phyloP scores from a whole-genome alignment of 2,888 invertebrate species.

The Drosophila paramelanica region DNA sequence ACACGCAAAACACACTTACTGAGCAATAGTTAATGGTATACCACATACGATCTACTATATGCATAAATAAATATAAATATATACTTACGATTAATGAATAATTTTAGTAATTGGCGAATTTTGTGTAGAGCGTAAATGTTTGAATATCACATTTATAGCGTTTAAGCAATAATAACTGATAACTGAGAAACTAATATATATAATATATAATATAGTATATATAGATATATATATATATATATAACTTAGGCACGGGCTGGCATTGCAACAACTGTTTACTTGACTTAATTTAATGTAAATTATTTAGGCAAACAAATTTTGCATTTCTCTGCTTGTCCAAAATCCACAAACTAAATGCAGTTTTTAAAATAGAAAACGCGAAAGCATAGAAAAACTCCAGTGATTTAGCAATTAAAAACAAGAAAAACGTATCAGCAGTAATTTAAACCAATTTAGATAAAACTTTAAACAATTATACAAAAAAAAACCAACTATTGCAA shows the following conservation, averaged over 20 bases:
- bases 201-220: neutral
- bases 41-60: constrained; percentile 49
- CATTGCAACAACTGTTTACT: constrained; percentile 52
- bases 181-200: constrained; percentile 52
- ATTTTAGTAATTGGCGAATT: constrained; percentile 80
- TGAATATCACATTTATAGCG: constrained; percentile 75
- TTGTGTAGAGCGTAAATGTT: constrained; percentile 71
- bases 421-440: constrained; percentile 65
- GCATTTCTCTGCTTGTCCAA: constrained; percentile 60
- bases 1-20: constrained; percentile 76
- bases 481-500: constrained; percentile 34
- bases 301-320: constrained; percentile 63
- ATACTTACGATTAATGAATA: constrained; percentile 56
- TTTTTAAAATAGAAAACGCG: constrained; percentile 4
- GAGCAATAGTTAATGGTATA: constrained; percentile 75
- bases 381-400: constrained; percentile 59
- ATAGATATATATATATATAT: constrained; percentile 31
- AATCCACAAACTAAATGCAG: constrained; percentile 29
- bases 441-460: constrained; percentile 37
- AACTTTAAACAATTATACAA: constrained; percentile 44
- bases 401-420: constrained; percentile 67
- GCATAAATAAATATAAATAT: constrained; percentile 46
- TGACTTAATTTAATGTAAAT: constrained; percentile 62
- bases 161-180: constrained; percentile 52
- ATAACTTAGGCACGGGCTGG: constrained; percentile 52